Conservation (phyloP, 1,140 invertebrate species). For the Trissolcus basalis region DNA sequence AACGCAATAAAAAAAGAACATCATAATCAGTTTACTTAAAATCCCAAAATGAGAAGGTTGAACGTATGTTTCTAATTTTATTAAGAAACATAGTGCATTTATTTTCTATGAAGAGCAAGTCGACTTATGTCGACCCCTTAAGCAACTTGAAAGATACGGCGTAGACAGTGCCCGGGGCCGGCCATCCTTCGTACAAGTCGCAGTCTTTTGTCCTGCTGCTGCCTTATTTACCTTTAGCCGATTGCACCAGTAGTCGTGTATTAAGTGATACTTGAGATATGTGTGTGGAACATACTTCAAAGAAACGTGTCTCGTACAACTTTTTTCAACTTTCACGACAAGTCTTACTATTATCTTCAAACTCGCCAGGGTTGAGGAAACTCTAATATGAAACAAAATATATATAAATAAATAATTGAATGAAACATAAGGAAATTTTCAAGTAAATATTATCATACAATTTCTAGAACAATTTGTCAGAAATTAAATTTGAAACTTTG, state of each 20-base stretch:
- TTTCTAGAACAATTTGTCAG: no score
- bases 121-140: conserved; percentile 34
- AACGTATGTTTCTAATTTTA: no score
- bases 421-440: no score
- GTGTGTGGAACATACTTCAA: conserved; percentile 47
- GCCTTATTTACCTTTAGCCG: conserved; percentile 69
- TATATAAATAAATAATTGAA: no score
- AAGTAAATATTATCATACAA: no score
- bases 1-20: conserved; percentile 28
- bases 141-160: conserved; percentile 60
- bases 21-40: conserved; percentile 23
- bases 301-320: conserved; percentile 9
- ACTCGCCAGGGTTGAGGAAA: no score
- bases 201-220: conserved; percentile 62
- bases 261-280: conserved; percentile 58
- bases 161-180: conserved; percentile 62
- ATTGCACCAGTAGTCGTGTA: conserved; percentile 61
- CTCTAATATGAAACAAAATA: no score
- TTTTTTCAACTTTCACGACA: background rate
- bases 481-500: no score
- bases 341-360: background rate
- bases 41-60: no score
- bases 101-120: conserved; percentile 62
- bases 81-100: conserved; percentile 57
- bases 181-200: conserved; percentile 50